phyloP scores from a whole-genome alignment of 2,888 invertebrate species.

The Drosophila fungiperda region DNA sequence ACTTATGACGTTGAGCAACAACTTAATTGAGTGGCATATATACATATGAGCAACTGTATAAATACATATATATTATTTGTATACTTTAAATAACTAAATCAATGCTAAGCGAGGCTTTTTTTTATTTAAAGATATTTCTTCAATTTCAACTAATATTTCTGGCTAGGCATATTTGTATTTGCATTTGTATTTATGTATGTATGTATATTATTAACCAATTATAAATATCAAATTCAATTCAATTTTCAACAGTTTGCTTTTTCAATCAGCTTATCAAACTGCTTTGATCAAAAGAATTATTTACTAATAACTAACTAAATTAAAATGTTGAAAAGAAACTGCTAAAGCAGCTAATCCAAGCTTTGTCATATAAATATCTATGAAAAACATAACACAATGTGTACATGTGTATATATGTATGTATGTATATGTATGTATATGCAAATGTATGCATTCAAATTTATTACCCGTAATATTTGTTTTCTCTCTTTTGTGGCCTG shows the following conservation, averaged over 20 bases:
- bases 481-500: conserved; percentile 31
- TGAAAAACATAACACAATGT: neutral
- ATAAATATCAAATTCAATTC: neutral
- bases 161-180: neutral
- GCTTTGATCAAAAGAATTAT: neutral
- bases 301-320: neutral
- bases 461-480: conserved; percentile 62
- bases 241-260: neutral
- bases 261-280: conserved; percentile 1
- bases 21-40: conserved; percentile 40
- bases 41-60: conserved; percentile 2
- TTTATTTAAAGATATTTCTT: neutral
- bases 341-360: neutral
- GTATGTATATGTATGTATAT: conserved; percentile 24
- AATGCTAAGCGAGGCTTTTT: neutral
- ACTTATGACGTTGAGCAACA: conserved; percentile 12
- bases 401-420: conserved; percentile 5
- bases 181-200: neutral
- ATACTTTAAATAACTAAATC: neutral
- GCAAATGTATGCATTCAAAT: conserved; percentile 47
- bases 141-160: neutral
- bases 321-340: neutral
- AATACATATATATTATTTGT: neutral
- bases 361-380: neutral
- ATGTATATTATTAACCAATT: neutral